Base-by-base conservation (phyloP, 1,140 invertebrate species). In the Brachionus sp. region DNA sequence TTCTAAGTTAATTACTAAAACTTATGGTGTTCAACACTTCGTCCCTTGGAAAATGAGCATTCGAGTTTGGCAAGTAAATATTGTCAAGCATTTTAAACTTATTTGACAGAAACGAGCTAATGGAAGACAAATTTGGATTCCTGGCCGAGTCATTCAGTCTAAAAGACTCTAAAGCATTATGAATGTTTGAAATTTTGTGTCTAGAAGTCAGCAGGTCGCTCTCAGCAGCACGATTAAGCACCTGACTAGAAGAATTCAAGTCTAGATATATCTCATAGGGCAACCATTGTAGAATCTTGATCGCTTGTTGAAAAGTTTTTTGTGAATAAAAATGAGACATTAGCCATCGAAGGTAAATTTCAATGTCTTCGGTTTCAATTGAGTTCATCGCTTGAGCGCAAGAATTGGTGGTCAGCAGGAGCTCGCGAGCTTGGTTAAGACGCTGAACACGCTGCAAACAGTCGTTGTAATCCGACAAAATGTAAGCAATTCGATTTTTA, bases 291-390 rank as follows among this genome's bases (percentile, higher is more conserved):
- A 85, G 68, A 84, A 89, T 86, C 85, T 85, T 87, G 6, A 87
- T 44, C 82, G 86, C 88, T 84, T 89, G 88, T 73, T 88, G 86
- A 84, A 88, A 86, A 23, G 66, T 84, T 70, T 88, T 88, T 23
- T 86, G 85, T 3, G 87, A 87, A 64, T 88, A 86, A 37, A 88
- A 83, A 70, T 89, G 87, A 84, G 85, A 87, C 13, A 88, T 86
- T 6, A 89, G 84, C 86, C 86, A 89, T 6, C 88, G 84, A 2
- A 89, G 84, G 50, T 88, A 89, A 39, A 88, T 88, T 12, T 87
- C 84, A 13, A 88, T 82, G 57, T 89, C 88, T 9, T 89, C 88
- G 12, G 85, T 82, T 82, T 87, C 85, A 3, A 89, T 66, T 1
- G 84, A 9, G 4, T 44, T 50, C 13, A 50, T 16, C 7, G 57